phyloP scores from a whole-genome alignment of 1,140 invertebrate species.

The Panonychus citri region DNA sequence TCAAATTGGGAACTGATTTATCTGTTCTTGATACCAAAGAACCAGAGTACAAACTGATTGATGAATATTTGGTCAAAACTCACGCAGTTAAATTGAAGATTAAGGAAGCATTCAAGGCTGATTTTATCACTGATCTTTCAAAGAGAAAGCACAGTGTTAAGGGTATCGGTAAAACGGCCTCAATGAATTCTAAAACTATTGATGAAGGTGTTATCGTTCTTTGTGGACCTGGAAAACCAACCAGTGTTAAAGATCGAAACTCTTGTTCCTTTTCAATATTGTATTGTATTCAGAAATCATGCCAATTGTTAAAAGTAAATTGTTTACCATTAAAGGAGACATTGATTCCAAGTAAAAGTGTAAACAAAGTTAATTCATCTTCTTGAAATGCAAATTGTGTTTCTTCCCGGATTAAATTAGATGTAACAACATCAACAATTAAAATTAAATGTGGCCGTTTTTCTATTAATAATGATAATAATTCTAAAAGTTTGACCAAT shows the following conservation, averaged over 20 bases:
- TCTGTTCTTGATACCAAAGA: slow-evolving; percentile 39
- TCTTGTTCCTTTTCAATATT: slow-evolving; percentile 19
- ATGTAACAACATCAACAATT: too few species aligned
- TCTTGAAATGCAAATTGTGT: too few species aligned
- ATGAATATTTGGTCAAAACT: slow-evolving; percentile 42
- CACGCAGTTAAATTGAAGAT: slow-evolving; percentile 36
- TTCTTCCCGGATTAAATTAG: too few species aligned
- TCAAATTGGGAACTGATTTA: slow-evolving; percentile 65
- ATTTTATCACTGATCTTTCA: slow-evolving; percentile 21
- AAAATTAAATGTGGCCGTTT: too few species aligned
- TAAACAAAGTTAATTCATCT: background rate
- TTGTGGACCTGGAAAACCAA: slow-evolving; percentile 14
- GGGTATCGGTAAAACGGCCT: slow-evolving; percentile 18
- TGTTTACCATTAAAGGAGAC: slow-evolving; percentile 10
- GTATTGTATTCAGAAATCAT: background rate
- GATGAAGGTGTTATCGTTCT: slow-evolving; percentile 16
- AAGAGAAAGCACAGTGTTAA: slow-evolving; percentile 21
- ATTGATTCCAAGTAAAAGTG: slow-evolving; percentile 28
- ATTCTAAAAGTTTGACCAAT: too few species aligned
- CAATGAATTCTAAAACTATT: slow-evolving; percentile 12
- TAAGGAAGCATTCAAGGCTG: slow-evolving; percentile 18
- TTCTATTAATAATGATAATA: too few species aligned
- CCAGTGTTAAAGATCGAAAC: slow-evolving; percentile 7
- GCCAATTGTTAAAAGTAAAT: background rate
- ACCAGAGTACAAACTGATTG: slow-evolving; percentile 49